These are phyloP conservation scores for Aix galericulata DNA, from an alignment of 2,113 vertebrate genomes.

Conservation along the genomic window DNA sequence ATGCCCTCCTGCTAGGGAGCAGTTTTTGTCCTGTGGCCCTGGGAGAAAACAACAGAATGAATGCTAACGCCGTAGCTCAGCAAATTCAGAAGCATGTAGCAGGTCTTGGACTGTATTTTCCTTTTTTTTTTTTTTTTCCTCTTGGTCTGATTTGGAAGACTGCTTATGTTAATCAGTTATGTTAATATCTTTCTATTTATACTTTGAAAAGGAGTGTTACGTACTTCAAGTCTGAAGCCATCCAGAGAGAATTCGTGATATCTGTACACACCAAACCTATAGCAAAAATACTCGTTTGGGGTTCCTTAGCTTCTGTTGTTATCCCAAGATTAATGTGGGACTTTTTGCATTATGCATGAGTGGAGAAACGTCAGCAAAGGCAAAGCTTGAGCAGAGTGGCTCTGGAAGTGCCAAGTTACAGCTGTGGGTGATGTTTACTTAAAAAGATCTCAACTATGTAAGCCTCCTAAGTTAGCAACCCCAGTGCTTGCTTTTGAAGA, in stretches of 20 bases:
- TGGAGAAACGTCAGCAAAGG: not conserved
- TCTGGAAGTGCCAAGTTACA: slow-evolving; percentile 7
- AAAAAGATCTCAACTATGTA: not conserved
- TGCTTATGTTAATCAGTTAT: not conserved
- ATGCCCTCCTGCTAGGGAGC: not conserved
- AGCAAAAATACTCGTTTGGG: not conserved
- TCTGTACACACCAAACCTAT: not conserved
- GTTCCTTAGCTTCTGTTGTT: not conserved
- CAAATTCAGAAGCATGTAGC: not conserved
- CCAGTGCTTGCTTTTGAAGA: slow-evolving; percentile 26
- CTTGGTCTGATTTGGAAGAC: not conserved
- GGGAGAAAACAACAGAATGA: not conserved
- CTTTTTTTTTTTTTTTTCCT: not conserved
- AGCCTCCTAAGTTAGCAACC: not conserved
- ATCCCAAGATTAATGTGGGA: not conserved
- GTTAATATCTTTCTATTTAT: not conserved
- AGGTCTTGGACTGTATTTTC: not conserved
- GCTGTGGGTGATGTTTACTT: not conserved
- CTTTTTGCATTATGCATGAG: not conserved
- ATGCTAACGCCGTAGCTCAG: not conserved
- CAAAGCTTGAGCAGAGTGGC: not conserved
- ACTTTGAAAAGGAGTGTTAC: not conserved
- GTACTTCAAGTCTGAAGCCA: not conserved
- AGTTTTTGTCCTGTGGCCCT: too few species aligned
- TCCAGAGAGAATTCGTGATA: not conserved